Percentiles rank a stretch among this genome's conserved stretches.
Conservation (phyloP, 2,888 invertebrate genomes). For the Tinea pellionella region DNA sequence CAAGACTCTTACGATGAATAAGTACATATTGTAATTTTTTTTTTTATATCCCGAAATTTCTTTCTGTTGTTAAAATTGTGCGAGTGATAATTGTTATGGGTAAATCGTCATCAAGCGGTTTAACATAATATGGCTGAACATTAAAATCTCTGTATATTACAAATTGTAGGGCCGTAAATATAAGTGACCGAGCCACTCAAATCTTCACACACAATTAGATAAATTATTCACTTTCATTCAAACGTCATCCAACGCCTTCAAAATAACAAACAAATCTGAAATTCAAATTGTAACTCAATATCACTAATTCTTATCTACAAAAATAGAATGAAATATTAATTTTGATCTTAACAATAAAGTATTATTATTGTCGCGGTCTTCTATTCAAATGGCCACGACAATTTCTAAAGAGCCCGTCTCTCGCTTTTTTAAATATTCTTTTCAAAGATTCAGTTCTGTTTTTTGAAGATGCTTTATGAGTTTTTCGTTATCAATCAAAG, state of each 20-base stretch:
- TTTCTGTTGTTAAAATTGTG: too few species aligned
- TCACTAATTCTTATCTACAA: conserved; percentile 45
- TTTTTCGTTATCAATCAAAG: conserved; percentile 41
- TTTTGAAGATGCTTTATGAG: neutral
- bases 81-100: too few species aligned
- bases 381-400: conserved; percentile 25
- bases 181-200: neutral
- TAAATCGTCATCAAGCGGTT: too few species aligned
- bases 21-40: too few species aligned
- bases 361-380: conserved; percentile 58
- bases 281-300: conserved; percentile 59
- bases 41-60: too few species aligned
- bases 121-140: too few species aligned
- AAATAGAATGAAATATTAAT: conserved; percentile 56
- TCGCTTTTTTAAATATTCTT: neutral
- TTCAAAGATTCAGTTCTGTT: neutral
- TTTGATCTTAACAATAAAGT: conserved; percentile 43
- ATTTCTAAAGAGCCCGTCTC: conserved; percentile 1
- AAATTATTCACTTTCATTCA: conserved; percentile 50
- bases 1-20: too few species aligned
- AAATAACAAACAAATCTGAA: conserved; percentile 54
- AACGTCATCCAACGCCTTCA: conserved; percentile 25
- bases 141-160: neutral
- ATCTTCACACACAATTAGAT: conserved; percentile 66
- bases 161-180: too few species aligned